phyloP scores from a whole-genome alignment of 2,888 invertebrate genomes.

The Deilephila elpenor region DNA sequence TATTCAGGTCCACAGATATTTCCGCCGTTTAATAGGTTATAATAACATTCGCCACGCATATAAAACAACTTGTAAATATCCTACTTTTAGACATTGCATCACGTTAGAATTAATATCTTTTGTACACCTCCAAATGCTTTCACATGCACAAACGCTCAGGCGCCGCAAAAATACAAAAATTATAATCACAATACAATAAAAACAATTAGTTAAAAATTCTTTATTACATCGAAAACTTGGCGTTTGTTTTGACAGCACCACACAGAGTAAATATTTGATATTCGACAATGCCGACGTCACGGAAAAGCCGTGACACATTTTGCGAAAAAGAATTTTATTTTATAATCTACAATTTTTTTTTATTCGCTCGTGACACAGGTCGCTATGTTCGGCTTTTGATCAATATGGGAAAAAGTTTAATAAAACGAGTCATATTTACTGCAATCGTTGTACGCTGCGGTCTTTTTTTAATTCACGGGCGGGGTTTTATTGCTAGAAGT shows the following conservation, averaged over 20 bases:
- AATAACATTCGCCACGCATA: no score
- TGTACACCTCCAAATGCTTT: no score
- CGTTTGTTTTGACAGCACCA: slow-evolving; percentile 5
- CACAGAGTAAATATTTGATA: slow-evolving; percentile 13
- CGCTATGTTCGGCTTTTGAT: slow-evolving; percentile 24
- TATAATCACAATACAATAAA: neutral
- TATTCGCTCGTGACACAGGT: slow-evolving; percentile 11
- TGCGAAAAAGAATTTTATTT: slow-evolving; percentile 23
- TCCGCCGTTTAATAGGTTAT: no score
- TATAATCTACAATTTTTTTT: slow-evolving; percentile 20
- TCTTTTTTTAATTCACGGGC: neutral
- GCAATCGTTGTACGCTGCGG: neutral
- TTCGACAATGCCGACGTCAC: slow-evolving; percentile 11
- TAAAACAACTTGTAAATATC: no score
- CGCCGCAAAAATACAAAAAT: neutral
- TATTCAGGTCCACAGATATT: no score
- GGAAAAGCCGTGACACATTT: slow-evolving; percentile 13
- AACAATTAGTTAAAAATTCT: neutral
- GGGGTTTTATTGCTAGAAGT: neutral
- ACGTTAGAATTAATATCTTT: no score
- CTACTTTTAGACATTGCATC: no score
- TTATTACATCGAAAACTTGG: slow-evolving; percentile 6
- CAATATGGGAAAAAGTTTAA: slow-evolving; percentile 15
- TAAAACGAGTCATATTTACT: slow-evolving; percentile 10
- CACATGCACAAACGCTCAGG: no score